Conservation (phyloP, 2,888 invertebrate species). For the Fragum fragum region DNA sequence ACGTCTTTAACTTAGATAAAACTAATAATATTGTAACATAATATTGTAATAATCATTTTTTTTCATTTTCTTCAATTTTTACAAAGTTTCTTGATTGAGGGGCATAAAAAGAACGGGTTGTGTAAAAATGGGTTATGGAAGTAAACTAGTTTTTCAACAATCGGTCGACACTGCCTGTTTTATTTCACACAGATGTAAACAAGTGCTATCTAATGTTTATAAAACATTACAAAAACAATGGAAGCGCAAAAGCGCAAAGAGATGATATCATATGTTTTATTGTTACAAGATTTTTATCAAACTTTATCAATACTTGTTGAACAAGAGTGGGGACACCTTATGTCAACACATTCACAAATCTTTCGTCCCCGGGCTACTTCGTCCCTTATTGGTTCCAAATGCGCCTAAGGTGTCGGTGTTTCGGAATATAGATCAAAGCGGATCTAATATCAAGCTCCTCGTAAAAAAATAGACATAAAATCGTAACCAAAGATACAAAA, state of each 20-base stretch:
- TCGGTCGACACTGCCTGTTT: slow-evolving; percentile 1
- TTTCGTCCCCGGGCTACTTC: slow-evolving; percentile 21
- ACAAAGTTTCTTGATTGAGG: too few relatives aligned
- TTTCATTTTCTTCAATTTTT: too few relatives aligned
- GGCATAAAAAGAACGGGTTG: too few relatives aligned
- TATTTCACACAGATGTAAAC: slow-evolving; percentile 22
- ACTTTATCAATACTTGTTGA: slow-evolving; percentile 12
- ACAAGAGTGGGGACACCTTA: slow-evolving; percentile 27
- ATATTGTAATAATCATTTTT: too few relatives aligned
- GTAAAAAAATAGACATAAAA: slow-evolving; percentile 21
- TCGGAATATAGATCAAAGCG: neutral
- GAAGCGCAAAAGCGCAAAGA: slow-evolving; percentile 5
- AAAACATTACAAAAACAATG: slow-evolving; percentile 9
- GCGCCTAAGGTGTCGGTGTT: slow-evolving; percentile 11
- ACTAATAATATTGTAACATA: too few relatives aligned
- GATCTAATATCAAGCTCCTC: neutral
- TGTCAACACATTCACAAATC: slow-evolving; percentile 17
- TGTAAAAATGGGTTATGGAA: too few relatives aligned
- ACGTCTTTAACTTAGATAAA: too few relatives aligned
- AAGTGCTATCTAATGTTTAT: slow-evolving; percentile 2
- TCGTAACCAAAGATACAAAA: neutral
- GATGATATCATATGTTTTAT: slow-evolving; percentile 23
- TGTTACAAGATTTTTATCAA: slow-evolving; percentile 23
- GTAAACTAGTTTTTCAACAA: neutral
- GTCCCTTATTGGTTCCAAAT: slow-evolving; percentile 23